Evolutionary conservation across 2,797 vertebrate species (phyloP).

Genomic region (Pangasius krempfi): DNA sequence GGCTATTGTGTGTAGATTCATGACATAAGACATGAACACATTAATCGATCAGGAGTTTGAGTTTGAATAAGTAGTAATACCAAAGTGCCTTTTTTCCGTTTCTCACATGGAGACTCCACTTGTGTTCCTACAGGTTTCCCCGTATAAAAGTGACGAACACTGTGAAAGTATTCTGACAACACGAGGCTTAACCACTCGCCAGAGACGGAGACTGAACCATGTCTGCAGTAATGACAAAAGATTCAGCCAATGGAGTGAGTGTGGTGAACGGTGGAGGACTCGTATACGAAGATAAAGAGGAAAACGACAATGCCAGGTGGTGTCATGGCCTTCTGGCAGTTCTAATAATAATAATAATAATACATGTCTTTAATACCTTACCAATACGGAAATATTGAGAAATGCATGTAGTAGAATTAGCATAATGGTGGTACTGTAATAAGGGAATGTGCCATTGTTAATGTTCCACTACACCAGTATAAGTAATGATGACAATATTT

Average conservation of each 20-base stretch:
- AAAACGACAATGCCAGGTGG: conserved; percentile 28
- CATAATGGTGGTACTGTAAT: background rate
- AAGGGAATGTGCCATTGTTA: background rate
- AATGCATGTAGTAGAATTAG: background rate
- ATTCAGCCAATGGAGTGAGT: conserved; percentile 25
- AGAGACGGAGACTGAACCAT: conserved; percentile 2
- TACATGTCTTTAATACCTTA: background rate
- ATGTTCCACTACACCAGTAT: background rate
- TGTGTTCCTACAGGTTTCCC: background rate
- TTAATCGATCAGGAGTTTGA: background rate
- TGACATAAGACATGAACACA: background rate
- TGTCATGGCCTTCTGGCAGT: background rate
- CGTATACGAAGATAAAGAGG: conserved; percentile 25
- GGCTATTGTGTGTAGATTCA: too few species aligned
- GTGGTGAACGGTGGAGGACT: conserved; percentile 25
- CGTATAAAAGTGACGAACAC: background rate
- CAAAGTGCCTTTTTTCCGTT: background rate
- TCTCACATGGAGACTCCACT: background rate
- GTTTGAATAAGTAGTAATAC: background rate
- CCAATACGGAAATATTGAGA: background rate
- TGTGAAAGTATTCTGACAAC: background rate
- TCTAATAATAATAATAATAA: background rate
- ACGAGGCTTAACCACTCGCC: too few species aligned
- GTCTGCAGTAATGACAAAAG: conserved; percentile 44
- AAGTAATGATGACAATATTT: background rate